A percentile compares a stretch with the other conserved stretches of the same genome.
These are phyloP conservation scores for Zaprionus ornatus DNA, from an alignment of 1,140 invertebrate genomes.

Conservation along the genomic window DNA sequence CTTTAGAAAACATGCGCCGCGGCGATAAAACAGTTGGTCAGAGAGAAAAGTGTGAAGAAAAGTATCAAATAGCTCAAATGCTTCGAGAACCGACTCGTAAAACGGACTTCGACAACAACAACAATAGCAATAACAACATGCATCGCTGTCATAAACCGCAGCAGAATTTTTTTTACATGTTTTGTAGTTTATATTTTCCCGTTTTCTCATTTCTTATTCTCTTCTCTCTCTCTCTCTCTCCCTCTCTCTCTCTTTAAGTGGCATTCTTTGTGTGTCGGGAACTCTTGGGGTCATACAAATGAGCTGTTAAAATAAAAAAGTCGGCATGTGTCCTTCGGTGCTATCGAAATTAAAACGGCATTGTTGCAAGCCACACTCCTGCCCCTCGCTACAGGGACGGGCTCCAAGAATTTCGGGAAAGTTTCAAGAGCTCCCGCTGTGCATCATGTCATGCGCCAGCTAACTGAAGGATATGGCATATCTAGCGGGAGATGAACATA, in stretches of 20 bases:
- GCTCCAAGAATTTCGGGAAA: slow-evolving; percentile 12
- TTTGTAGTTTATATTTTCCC: slow-evolving; percentile 16
- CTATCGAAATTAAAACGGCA: slow-evolving; percentile 52
- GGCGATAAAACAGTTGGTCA: slow-evolving; percentile 54
- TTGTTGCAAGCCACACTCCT: slow-evolving; percentile 35
- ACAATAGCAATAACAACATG: slow-evolving; percentile 4
- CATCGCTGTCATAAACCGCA: slow-evolving; percentile 40
- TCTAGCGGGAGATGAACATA: not conserved
- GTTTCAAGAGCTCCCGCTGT: not conserved
- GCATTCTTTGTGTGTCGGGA: slow-evolving; percentile 38
- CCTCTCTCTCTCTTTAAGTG: slow-evolving; percentile 37
- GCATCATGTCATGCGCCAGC: not conserved
- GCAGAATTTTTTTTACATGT: slow-evolving; percentile 42
- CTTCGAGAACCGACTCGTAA: slow-evolving; percentile 29
- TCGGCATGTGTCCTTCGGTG: slow-evolving; percentile 67
- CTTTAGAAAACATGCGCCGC: slow-evolving; percentile 37
- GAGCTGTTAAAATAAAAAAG: slow-evolving; percentile 78
- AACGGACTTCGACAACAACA: slow-evolving; percentile 15
- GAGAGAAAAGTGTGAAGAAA: slow-evolving; percentile 70
- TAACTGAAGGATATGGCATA: not conserved
- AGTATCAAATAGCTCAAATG: slow-evolving; percentile 72
- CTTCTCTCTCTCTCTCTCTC: slow-evolving; percentile 1
- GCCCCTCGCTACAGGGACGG: too few relatives aligned
- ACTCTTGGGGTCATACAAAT: slow-evolving; percentile 44
- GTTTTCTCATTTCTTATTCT: not conserved